Evolutionary conservation across 2,888 invertebrate genomes (phyloP).

Genomic region (Portevinia maculata): DNA sequence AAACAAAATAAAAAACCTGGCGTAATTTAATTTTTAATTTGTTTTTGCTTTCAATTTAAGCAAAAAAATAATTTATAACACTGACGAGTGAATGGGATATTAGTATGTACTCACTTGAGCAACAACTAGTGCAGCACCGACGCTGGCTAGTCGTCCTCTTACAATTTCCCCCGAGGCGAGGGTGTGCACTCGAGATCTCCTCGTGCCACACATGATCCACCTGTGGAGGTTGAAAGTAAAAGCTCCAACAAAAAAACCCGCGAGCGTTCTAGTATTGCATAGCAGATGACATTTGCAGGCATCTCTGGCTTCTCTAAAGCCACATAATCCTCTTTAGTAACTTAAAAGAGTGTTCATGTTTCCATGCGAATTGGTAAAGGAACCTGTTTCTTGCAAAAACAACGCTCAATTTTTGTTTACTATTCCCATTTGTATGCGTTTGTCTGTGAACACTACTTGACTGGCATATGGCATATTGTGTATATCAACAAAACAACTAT

Average conservation of each 20-base stretch:
- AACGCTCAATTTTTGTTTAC: conserved; percentile 30
- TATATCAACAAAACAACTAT: conserved; percentile 25
- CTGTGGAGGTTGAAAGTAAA: conserved; percentile 69
- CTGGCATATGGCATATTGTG: conserved; percentile 17
- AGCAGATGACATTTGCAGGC: conserved; percentile 59
- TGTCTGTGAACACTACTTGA: conserved; percentile 34
- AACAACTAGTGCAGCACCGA: background rate
- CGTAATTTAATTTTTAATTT: conserved; percentile 31
- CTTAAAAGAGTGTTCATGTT: background rate
- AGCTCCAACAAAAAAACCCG: conserved; percentile 21
- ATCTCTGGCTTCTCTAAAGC: conserved; percentile 51
- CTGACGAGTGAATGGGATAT: conserved; percentile 46
- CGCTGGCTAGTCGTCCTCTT: conserved; percentile 6
- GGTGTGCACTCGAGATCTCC: conserved; percentile 29
- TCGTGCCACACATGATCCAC: conserved; percentile 51
- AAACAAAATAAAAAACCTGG: conserved; percentile 44
- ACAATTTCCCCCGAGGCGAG: conserved; percentile 43
- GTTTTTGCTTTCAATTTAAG: conserved; percentile 18
- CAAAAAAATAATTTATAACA: conserved; percentile 38
- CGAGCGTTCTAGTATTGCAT: conserved; percentile 60
- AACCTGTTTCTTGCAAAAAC: conserved; percentile 15
- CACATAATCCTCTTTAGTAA: conserved; percentile 6
- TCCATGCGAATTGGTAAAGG: background rate
- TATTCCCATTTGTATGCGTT: conserved; percentile 1
- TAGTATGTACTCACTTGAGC: conserved; percentile 33